These are phyloP conservation scores for Crambe crambe DNA, from an alignment of 37 sponge, comb jelly and placozoan species.

Conservation along the genomic window DNA sequence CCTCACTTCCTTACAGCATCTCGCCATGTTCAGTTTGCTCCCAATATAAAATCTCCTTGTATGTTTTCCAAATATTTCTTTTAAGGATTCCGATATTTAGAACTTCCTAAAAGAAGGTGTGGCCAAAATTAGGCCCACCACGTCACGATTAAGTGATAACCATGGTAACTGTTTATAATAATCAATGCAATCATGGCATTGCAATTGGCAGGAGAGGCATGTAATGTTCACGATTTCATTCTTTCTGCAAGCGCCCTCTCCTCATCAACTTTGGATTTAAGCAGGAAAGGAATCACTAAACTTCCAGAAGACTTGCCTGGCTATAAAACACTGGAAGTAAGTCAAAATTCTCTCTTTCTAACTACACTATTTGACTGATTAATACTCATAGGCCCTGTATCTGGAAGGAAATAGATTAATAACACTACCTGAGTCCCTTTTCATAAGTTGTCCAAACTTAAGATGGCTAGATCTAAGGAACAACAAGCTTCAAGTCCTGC, in stretches of 20 bases:
- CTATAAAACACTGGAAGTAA: conserved; percentile 14
- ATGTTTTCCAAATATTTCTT: too few species aligned
- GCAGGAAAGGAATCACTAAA: conserved; percentile 30
- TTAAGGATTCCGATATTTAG: too few species aligned
- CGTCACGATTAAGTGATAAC: neutral
- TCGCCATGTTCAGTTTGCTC: too few species aligned
- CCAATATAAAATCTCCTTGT: too few species aligned
- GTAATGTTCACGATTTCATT: conserved; percentile 27
- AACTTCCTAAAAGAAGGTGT: too few species aligned
- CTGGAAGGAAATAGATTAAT: conserved; percentile 78
- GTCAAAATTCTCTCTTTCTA: neutral
- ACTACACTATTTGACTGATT: neutral
- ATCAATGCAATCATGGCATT: neutral
- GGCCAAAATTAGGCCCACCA: too few species aligned
- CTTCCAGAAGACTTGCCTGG: conserved; percentile 43
- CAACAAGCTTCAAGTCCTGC: conserved; percentile 58
- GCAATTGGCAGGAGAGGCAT: too few species aligned
- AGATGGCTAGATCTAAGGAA: conserved; percentile 88
- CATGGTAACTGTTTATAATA: neutral
- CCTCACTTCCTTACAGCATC: too few species aligned
- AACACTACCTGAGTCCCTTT: conserved; percentile 65
- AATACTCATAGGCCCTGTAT: conserved; percentile 66
- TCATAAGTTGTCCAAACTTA: conserved; percentile 52
- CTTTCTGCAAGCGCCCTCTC: conserved; percentile 33
- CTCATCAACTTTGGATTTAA: conserved; percentile 38